phyloP scores from a whole-genome alignment of 1,140 invertebrate species.

The Gyrodactylus bullatarudis region DNA sequence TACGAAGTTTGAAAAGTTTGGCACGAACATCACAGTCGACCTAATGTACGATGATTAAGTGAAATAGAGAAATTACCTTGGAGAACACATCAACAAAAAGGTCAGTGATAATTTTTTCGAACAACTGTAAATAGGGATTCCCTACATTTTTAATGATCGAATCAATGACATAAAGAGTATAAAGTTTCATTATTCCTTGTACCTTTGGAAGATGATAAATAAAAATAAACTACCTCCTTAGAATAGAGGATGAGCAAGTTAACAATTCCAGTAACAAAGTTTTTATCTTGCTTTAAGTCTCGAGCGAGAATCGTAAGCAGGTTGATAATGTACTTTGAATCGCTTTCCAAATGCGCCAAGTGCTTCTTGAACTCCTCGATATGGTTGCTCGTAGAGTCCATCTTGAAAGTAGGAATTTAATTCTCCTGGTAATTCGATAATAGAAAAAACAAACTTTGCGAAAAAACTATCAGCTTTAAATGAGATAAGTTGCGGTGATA shows the following conservation, averaged over 20 bases:
- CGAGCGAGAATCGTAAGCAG: neutral
- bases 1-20: neutral
- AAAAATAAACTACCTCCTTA: neutral
- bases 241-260: neutral
- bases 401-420: neutral
- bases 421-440: too few relatives aligned
- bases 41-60: too few relatives aligned
- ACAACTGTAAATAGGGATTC: neutral
- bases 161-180: neutral
- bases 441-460: too few relatives aligned
- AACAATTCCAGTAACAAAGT: neutral
- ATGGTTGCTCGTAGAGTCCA: neutral
- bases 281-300: neutral
- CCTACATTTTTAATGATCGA: slow-evolving; percentile 3
- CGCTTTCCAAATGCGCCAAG: neutral
- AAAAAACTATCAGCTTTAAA: too few relatives aligned
- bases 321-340: neutral
- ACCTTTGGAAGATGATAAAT: neutral
- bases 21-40: neutral
- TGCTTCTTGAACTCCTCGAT: neutral
- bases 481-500: too few relatives aligned
- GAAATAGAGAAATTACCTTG: neutral
- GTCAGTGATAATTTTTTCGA: neutral
- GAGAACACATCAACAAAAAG: slow-evolving; percentile 1
- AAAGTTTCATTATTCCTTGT: neutral